A percentile compares a stretch with the other conserved stretches of the same genome.
Evolutionary conservation across 2,797 vertebrate species (phyloP).

Genomic region (Sebastes oblongus): DNA sequence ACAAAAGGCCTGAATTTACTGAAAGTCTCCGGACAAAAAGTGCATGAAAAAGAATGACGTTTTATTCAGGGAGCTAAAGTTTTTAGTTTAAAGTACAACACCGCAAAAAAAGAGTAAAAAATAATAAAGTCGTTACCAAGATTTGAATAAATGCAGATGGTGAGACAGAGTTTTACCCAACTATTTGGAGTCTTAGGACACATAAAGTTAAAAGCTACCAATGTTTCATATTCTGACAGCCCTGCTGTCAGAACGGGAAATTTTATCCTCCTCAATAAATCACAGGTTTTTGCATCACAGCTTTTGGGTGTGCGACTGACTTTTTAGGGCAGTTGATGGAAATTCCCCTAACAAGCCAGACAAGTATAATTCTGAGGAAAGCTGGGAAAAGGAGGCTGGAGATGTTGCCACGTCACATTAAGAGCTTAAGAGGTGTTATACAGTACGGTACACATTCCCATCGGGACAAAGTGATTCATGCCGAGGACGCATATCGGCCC

Average conservation of each 20-base stretch:
- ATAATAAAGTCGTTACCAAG: background rate
- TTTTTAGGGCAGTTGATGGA: constrained; percentile 37
- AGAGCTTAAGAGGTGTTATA: constrained; percentile 52
- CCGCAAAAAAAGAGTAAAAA: background rate
- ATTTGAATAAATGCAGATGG: constrained; percentile 35
- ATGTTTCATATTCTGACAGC: constrained; percentile 25
- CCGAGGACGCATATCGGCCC: constrained; percentile 45
- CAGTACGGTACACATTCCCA: constrained; percentile 57
- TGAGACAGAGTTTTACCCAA: background rate
- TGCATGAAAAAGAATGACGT: background rate
- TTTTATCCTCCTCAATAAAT: constrained; percentile 33
- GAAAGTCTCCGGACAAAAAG: background rate
- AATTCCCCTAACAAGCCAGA: constrained; percentile 53
- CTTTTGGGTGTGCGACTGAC: constrained; percentile 25
- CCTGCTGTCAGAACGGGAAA: constrained; percentile 1
- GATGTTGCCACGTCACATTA: constrained; percentile 54
- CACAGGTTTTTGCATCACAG: constrained; percentile 40
- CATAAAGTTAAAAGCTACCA: constrained; percentile 17
- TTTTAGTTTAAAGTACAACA: background rate
- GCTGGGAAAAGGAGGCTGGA: background rate
- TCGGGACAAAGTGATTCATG: constrained; percentile 61
- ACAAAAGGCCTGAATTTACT: constrained; percentile 36
- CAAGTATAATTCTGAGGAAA: constrained; percentile 38
- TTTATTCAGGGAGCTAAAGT: background rate
- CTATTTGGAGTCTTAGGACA: background rate